phyloP scores from a whole-genome alignment of 2,113 vertebrate genomes.

The Megalops atlanticus region DNA sequence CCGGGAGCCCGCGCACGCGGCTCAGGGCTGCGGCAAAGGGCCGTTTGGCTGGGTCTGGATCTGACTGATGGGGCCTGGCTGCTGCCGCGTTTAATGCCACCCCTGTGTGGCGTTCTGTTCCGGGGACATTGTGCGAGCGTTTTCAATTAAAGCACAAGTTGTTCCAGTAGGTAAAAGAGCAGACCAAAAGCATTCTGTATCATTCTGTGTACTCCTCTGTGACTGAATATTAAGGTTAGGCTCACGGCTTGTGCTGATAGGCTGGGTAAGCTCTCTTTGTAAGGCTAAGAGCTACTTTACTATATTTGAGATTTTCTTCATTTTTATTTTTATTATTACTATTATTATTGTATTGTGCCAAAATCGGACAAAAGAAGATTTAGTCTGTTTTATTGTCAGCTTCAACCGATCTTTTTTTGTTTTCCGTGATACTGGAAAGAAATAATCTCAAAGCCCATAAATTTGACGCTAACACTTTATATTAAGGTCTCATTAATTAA shows the following conservation, averaged over 20 bases:
- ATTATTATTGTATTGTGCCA: no score
- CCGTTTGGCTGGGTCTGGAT: not conserved
- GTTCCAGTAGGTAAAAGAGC: not conserved
- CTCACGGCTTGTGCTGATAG: conserved; percentile 7
- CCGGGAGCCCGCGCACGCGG: conserved; percentile 26
- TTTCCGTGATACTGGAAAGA: not conserved
- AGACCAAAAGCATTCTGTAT: not conserved
- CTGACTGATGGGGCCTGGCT: not conserved
- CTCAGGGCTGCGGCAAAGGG: no score
- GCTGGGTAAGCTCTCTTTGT: no score
- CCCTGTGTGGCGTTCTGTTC: not conserved
- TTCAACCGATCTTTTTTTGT: not conserved
- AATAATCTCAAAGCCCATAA: not conserved
- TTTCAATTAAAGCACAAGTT: not conserved
- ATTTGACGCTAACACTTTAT: not conserved
- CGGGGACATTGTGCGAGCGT: not conserved
- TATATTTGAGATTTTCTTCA: no score
- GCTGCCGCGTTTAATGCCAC: not conserved
- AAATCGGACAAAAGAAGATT: no score
- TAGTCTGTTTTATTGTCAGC: no score
- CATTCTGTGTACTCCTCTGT: not conserved
- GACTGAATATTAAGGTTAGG: not conserved
- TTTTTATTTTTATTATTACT: no score
- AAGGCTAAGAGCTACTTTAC: no score
- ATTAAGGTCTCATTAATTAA: not conserved